Conservation (phyloP, 2,797 vertebrate genomes). For the Notoglanidium macrostoma region DNA sequence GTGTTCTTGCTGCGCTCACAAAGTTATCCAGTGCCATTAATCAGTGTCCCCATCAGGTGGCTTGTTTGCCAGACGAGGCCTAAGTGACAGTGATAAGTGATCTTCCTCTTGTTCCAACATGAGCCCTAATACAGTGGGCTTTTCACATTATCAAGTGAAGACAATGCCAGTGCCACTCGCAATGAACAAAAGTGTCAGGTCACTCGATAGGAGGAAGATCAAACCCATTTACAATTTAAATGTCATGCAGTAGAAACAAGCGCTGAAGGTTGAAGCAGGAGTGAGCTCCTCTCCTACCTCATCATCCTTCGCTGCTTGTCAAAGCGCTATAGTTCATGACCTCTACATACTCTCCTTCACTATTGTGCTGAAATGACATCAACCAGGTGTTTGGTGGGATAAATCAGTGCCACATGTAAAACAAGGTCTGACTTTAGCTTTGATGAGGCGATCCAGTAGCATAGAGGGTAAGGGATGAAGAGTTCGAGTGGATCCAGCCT, state of each 20-base stretch:
- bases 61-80: slow-evolving; percentile 64
- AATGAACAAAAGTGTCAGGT: slow-evolving; percentile 70
- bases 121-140: slow-evolving; percentile 64
- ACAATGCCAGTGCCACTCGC: slow-evolving; percentile 71
- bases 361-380: slow-evolving; percentile 48
- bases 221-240: slow-evolving; percentile 66
- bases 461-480: slow-evolving; percentile 35
- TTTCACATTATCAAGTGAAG: slow-evolving; percentile 66
- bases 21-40: slow-evolving; percentile 68
- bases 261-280: slow-evolving; percentile 60
- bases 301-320: slow-evolving; percentile 40
- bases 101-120: slow-evolving; percentile 63
- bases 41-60: slow-evolving; percentile 68
- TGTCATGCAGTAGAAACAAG: slow-evolving; percentile 63
- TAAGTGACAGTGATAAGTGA: slow-evolving; percentile 70
- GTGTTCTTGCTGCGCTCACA: slow-evolving; percentile 62
- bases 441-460: slow-evolving; percentile 42
- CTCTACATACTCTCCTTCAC: slow-evolving; percentile 46
- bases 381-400: slow-evolving; percentile 56
- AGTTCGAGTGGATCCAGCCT: slow-evolving; percentile 36
- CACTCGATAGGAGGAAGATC: slow-evolving; percentile 64
- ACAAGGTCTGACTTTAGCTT: slow-evolving; percentile 51
- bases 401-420: slow-evolving; percentile 50
- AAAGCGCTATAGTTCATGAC: slow-evolving; percentile 37
- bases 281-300: slow-evolving; percentile 37